Evolutionary conservation across 2,888 invertebrate species (phyloP).

Genomic region (Embidobia sp.): DNA sequence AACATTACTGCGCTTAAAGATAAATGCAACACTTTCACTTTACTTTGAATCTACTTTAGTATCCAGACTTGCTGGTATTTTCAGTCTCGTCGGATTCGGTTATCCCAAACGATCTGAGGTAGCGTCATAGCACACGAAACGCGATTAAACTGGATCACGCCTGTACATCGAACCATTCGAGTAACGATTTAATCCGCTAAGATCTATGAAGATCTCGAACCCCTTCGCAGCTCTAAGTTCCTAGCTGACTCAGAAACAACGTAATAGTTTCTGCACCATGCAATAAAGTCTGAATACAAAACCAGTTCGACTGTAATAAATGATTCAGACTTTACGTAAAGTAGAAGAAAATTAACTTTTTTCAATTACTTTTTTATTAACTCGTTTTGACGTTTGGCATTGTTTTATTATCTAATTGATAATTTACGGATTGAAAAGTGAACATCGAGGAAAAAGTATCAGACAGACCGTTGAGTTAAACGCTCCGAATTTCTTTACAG

Average conservation of each 20-base stretch:
- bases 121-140: conserved; percentile 28
- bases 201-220: conserved; percentile 59
- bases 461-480: no score
- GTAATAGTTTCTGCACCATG: conserved; percentile 28
- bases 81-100: conserved; percentile 14
- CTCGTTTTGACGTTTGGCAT: no score
- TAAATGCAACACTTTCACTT: conserved; percentile 55
- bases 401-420: no score
- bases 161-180: conserved; percentile 38
- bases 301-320: conserved; percentile 38
- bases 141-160: conserved; percentile 51
- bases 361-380: no score
- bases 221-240: conserved; percentile 28
- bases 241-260: conserved; percentile 35
- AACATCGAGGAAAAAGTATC: no score
- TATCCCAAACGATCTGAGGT: conserved; percentile 29
- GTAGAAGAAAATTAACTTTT: no score
- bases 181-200: conserved; percentile 55
- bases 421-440: no score
- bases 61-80: no score
- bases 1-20: conserved; percentile 41
- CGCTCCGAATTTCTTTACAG: no score
- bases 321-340: no score
- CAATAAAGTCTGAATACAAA: conserved; percentile 38
- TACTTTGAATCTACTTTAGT: conserved; percentile 16